phyloP scores from a whole-genome alignment of 2,113 vertebrate genomes.

The Eubucco bourcierii region DNA sequence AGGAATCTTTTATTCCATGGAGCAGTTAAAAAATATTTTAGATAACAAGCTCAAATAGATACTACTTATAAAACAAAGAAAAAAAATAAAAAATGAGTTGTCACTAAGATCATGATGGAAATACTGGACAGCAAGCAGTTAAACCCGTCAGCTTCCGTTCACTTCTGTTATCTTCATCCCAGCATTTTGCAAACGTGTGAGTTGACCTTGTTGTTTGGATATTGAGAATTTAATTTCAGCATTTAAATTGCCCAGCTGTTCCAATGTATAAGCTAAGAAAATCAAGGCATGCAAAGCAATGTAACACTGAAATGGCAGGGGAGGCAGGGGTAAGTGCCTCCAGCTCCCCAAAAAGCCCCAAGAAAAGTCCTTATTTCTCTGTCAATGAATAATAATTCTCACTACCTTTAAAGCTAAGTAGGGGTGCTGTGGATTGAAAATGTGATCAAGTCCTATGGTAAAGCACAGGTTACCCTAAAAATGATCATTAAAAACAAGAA shows the following conservation, averaged over 20 bases:
- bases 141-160: not conserved
- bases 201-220: not conserved
- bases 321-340: not conserved
- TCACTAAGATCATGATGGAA: not conserved
- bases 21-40: not conserved
- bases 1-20: not conserved
- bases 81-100: not conserved
- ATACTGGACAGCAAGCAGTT: rapidly evolving
- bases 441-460: not conserved
- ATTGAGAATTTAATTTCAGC: not conserved
- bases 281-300: not conserved
- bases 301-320: not conserved
- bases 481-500: not conserved
- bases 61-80: not conserved
- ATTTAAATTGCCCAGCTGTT: not conserved
- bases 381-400: not conserved
- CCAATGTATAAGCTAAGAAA: not conserved
- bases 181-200: rapidly evolving
- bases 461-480: not conserved
- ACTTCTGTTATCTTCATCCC: not conserved
- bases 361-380: not conserved
- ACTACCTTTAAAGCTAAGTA: not conserved
- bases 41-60: not conserved
- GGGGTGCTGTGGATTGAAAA: not conserved
- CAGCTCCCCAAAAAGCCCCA: rapidly evolving